Evolutionary conservation across 1,140 invertebrate genomes (phyloP), one percentile per base, ranked within the genome.

Genomic region (Delia radicum): DNA sequence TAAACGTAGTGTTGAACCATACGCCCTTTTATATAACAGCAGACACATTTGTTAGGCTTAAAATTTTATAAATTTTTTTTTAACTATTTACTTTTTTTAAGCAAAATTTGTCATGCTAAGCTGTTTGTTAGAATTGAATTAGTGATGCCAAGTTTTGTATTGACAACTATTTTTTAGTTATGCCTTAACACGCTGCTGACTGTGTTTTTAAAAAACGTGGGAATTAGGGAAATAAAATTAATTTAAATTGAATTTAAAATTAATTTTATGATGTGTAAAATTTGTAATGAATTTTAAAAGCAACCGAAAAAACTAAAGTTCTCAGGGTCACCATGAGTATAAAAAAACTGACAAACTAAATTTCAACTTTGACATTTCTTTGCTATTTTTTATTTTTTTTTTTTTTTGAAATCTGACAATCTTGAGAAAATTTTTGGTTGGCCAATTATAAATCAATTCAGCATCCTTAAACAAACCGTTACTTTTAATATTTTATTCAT

Each of bases 221-320:
- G 69, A 75, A 73, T 46, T 75, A 33, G 33, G n/a, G n/a, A 18
- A 48, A 15, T 29, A 13, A 73, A 62, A 55, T 74, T 62, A 73
- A 75, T n/a, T 71, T 55, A 24, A 75, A 75, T 71, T 75, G 74
- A 75, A 75, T 75, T 46, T 46, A 28, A 69, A 21, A 63, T 18
- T 6, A 72, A 73, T 73, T 72, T 75, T 75, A 73, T 73, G 69
- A 62, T 21, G 67, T 75, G 75, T 72, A 46, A 72, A 73, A 73
- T 27, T 55, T 62, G 24, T 42, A 28, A 26, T 55, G 74, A 37
- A 27, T 55, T 7, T 21, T 0, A 8, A 55, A 55, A 21, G 46
- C 2, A 5, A n/a, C 4, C 15, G 15, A 18, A 48, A 48, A 48
- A 15, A 48, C 13, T 4, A 48, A n/a, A 18, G 3, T 55, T 55